Conservation (phyloP, 1,140 invertebrate genomes). For the Popillia japonica region DNA sequence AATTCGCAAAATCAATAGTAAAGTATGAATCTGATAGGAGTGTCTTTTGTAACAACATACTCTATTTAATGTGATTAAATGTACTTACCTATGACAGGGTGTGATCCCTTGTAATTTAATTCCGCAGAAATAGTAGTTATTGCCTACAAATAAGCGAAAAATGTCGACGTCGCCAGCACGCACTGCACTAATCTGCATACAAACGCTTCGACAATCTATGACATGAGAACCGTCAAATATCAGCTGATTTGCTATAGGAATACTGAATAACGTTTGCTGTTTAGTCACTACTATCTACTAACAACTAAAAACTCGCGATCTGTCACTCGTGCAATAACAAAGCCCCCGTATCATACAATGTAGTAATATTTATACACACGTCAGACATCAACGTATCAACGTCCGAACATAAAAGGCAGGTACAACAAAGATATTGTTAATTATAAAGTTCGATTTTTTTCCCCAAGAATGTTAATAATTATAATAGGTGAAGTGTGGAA, state of each 20-base stretch:
- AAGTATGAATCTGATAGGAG: background rate
- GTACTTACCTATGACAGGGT: background rate
- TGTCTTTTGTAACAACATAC: background rate
- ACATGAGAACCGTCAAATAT: slow-evolving; percentile 13
- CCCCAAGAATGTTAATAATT: background rate
- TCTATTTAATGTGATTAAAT: background rate
- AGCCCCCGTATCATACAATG: background rate
- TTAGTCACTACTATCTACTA: background rate
- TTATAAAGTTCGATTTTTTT: background rate
- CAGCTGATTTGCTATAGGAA: background rate
- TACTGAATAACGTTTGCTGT: background rate
- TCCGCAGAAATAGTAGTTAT: background rate
- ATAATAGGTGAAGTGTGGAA: background rate
- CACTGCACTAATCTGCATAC: background rate
- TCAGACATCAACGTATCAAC: background rate
- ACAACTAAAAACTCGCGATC: background rate
- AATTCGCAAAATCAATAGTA: slow-evolving; percentile 6
- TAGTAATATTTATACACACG: background rate
- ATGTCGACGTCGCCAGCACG: background rate
- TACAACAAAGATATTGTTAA: background rate
- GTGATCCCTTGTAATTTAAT: background rate
- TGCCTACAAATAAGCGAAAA: background rate
- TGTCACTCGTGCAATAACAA: slow-evolving; percentile 5
- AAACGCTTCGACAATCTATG: background rate
- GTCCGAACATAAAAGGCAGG: background rate